Evolutionary conservation across 2,888 invertebrate genomes (phyloP).

Genomic region (Pimpla rufipes): DNA sequence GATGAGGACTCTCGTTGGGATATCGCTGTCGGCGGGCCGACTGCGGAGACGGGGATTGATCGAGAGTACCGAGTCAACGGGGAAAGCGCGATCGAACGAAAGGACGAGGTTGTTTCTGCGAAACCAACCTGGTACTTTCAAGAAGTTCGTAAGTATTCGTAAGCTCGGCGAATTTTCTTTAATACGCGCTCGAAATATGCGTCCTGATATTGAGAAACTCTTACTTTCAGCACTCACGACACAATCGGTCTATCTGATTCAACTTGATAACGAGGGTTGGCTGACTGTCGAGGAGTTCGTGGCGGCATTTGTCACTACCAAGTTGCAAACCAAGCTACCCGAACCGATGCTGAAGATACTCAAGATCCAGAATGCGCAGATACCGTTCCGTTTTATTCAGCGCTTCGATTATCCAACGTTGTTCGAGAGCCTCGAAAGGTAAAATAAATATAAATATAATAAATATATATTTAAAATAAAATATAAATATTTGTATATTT

Average conservation of each 20-base stretch:
- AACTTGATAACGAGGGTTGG: conserved; percentile 76
- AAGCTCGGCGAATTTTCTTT: conserved; percentile 1
- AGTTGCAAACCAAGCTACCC: too few relatives aligned
- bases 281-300: conserved; percentile 75
- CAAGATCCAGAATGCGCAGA: conserved; percentile 39
- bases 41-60: not conserved
- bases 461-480: too few relatives aligned
- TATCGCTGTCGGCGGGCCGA: not conserved
- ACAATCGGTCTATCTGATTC: conserved; percentile 71
- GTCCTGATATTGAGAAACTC: not conserved
- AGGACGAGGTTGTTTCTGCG: not conserved
- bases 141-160: conserved; percentile 34
- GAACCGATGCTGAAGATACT: conserved; percentile 66
- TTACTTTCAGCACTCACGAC: conserved; percentile 71
- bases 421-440: conserved; percentile 74
- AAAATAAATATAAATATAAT: too few relatives aligned
- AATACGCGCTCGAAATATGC: conserved; percentile 71
- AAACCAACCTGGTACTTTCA: not conserved
- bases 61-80: not conserved
- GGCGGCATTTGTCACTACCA: conserved; percentile 70
- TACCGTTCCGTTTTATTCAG: conserved; percentile 66
- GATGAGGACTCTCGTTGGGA: not conserved
- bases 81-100: not conserved
- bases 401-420: conserved; percentile 68
- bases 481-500: too few relatives aligned